phyloP scores from a whole-genome alignment of 1,140 invertebrate species.

The Drosophila triauraria region DNA sequence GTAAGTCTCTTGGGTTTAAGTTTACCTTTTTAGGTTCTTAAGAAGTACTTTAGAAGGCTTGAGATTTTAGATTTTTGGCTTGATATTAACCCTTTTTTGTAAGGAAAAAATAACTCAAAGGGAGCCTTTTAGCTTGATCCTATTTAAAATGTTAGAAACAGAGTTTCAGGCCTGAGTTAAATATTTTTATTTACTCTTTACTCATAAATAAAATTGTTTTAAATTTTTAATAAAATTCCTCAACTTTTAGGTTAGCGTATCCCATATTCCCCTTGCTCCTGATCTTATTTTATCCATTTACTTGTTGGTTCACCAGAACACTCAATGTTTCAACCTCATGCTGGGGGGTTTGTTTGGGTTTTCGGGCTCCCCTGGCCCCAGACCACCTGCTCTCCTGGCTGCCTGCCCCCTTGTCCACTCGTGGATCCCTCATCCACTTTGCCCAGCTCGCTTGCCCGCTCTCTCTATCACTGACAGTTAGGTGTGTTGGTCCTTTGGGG shows the following conservation, averaged over 20 bases:
- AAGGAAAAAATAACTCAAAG: neutral
- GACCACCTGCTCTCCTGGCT: constrained; percentile 23
- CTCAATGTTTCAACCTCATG: constrained; percentile 64
- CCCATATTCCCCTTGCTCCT: neutral
- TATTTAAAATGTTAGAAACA: too few species aligned
- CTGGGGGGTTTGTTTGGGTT: constrained; percentile 44
- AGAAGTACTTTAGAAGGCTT: neutral
- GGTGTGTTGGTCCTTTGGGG: constrained; percentile 59
- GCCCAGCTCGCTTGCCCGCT: constrained; percentile 1
- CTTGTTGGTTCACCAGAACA: constrained; percentile 64
- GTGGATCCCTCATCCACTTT: constrained; percentile 13
- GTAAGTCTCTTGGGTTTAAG: too few species aligned
- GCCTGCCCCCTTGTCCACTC: neutral
- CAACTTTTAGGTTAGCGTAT: constrained; percentile 7
- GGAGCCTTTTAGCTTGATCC: too few species aligned
- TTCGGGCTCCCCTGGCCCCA: constrained; percentile 34
- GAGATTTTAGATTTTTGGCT: neutral
- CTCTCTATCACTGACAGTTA: constrained; percentile 67
- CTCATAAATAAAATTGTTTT: neutral
- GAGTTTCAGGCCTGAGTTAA: neutral
- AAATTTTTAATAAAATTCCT: neutral
- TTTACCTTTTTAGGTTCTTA: too few species aligned
- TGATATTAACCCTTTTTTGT: too few species aligned
- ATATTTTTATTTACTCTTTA: too few species aligned
- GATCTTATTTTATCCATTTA: constrained; percentile 28